Conservation (phyloP, 2,797 vertebrate genomes). For the Pangasius larnaudii region DNA sequence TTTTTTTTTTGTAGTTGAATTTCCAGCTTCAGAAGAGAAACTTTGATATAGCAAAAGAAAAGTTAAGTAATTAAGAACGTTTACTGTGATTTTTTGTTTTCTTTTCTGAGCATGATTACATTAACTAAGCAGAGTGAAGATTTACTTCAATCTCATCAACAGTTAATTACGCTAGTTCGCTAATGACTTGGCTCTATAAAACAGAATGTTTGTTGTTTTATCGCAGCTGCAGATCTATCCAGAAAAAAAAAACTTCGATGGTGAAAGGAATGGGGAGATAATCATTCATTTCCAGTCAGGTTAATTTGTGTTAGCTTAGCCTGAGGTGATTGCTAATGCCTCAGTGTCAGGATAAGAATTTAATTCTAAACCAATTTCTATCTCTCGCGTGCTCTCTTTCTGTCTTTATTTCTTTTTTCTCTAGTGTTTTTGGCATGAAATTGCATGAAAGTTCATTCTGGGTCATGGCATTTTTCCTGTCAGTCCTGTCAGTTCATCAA, state of each 20-base stretch:
- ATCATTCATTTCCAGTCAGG: background rate
- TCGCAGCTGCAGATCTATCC: background rate
- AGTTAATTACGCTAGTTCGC: constrained; percentile 1
- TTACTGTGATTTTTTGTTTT: background rate
- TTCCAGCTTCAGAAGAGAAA: background rate
- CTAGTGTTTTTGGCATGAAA: background rate
- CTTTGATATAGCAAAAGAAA: too few species aligned
- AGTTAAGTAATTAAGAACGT: background rate
- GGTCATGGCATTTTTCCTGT: background rate
- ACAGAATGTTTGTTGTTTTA: background rate
- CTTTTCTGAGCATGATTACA: background rate
- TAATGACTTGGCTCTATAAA: background rate
- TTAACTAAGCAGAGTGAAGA: constrained; percentile 9
- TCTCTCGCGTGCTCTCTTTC: background rate
- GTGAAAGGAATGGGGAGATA: background rate
- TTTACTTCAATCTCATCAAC: constrained; percentile 8
- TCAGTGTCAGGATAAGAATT: background rate
- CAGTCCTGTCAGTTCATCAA: background rate
- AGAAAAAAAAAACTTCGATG: background rate
- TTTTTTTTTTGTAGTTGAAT: background rate
- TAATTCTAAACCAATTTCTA: background rate
- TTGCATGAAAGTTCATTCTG: constrained; percentile 10
- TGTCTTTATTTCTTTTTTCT: background rate
- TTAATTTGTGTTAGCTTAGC: constrained; percentile 27
- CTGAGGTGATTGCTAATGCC: constrained; percentile 15